Evolutionary conservation across 2,113 vertebrate species (phyloP), one percentile per base, ranked within the genome.

Genomic region (Solea solea): DNA sequence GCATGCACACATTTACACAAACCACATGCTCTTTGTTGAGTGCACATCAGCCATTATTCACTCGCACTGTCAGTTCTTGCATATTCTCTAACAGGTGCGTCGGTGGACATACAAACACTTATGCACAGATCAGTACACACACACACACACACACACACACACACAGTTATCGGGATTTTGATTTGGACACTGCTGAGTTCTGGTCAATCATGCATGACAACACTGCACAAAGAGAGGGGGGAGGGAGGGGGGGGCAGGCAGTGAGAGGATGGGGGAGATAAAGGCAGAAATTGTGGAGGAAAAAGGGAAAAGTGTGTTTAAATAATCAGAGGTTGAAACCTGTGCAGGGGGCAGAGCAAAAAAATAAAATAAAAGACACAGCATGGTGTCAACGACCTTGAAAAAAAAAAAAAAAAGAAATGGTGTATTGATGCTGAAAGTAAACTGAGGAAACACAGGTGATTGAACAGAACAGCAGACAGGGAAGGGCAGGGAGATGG

Each of bases 171-270:
- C 50, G 15, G 65, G 56, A 67, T 51, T 69, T 34, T 73, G 12
- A 73, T 66, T 85, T 81, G 64, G 70, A 49, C 64, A 51, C 11
- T n/a, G 13, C 52, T 54, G 64, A 54, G 64, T 81, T 72, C 64
- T 44, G 45, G 53, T 81, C 62, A 78, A 56, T 64, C 65, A 53
- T 79, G 74, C 74, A 71, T 82, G 69, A 71, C 67, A 66, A 55
- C 44, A 65, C 45, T 14, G 21, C 45, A 53, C 55, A 41, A 11
- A 51, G 44, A 49, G 60, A 39, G 61, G 48, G 40, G n/a, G 50
- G 21, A 40, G n/a, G n/a, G 60, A 39, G 61, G 48, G 40, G n/a
- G 50, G 21, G 10, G 9, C 16, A 40, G 15, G 27, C 12, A 28
- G 46, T 9, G 49, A 67, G 49, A 66, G 59, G 60, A 42, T 10